phyloP scores from a whole-genome alignment of 1,140 invertebrate genomes.

The Papilio helenus region DNA sequence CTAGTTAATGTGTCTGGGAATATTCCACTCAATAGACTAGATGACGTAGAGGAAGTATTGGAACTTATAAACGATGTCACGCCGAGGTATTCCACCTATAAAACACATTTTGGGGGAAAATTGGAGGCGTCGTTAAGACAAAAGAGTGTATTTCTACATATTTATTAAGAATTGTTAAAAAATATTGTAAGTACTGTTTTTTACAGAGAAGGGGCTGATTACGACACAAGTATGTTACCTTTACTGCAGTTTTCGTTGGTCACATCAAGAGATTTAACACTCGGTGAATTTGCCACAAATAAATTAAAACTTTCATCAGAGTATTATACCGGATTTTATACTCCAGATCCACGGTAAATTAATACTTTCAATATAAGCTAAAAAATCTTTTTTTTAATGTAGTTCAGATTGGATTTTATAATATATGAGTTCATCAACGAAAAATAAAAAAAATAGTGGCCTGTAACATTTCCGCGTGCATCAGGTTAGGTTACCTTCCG shows the following conservation, averaged over 20 bases:
- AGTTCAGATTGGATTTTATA: neutral
- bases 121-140: neutral
- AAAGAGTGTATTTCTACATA: neutral
- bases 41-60: constrained; percentile 56
- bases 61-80: constrained; percentile 63
- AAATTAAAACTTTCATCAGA: constrained; percentile 44
- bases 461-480: no score
- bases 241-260: constrained; percentile 62
- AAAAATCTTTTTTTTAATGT: neutral
- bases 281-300: constrained; percentile 28
- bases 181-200: neutral
- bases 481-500: no score
- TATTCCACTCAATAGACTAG: constrained; percentile 45
- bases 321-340: constrained; percentile 46
- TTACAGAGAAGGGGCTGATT: constrained; percentile 49
- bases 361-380: no score
- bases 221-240: constrained; percentile 61
- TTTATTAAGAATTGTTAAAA: neutral
- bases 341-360: constrained; percentile 53
- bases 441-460: no score
- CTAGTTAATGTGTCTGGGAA: constrained; percentile 67
- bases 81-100: constrained; percentile 46
- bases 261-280: constrained; percentile 39
- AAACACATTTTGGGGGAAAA: neutral
- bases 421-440: no score